Base-by-base conservation (phyloP, 2,113 vertebrate species). In the Nycticebus coucang region DNA sequence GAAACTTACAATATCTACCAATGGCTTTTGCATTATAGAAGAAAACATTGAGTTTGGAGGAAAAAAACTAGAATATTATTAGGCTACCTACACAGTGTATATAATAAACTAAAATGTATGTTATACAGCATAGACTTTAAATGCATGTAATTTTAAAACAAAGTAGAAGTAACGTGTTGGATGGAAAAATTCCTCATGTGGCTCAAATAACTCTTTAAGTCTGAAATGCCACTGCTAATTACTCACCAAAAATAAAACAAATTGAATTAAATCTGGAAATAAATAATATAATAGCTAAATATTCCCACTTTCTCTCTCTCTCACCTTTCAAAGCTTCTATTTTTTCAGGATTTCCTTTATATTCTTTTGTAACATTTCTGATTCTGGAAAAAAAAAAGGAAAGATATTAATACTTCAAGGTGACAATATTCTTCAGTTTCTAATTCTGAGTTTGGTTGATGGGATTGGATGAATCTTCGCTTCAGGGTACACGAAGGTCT, bases 241-340 rank as follows among this genome's bases (percentile, higher is more conserved):
- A 11, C 10, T 81, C n/a, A 95, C 26, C 22, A 72, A 78, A 14
- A 72, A 33, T 11, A 89, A 93, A 77, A 77, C 17, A 80, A 15
- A 50, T 22, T 75, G 19, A 91, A 37, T 69, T 69, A 80, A 84
- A 64, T 60, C 12, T 85, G 69, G 15, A 89, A 89, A 81, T 75
- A 11, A 26, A 22, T 55, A 87, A 55, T 92, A 62, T 50, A 35
- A 81, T 82, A 89, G 64, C 2, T 22, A 86, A 77, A 77, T 22
- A 3, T 37, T 74, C 1, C 24, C 37, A 17, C 15, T 68, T 4
- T 17, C 10, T n/a, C 24, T 9, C 2, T 13, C 5, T 50, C 1
- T 79, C 92, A 99, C 99, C 99, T 97, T 98, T 98, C 89, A 99
- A 98, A 85, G 99, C 99, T 97, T 99, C 99, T 5, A 97, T 98